Evolutionary conservation across 2,113 vertebrate species (phyloP), one percentile per base, ranked within the genome.

Genomic region (Serinus canaria): DNA sequence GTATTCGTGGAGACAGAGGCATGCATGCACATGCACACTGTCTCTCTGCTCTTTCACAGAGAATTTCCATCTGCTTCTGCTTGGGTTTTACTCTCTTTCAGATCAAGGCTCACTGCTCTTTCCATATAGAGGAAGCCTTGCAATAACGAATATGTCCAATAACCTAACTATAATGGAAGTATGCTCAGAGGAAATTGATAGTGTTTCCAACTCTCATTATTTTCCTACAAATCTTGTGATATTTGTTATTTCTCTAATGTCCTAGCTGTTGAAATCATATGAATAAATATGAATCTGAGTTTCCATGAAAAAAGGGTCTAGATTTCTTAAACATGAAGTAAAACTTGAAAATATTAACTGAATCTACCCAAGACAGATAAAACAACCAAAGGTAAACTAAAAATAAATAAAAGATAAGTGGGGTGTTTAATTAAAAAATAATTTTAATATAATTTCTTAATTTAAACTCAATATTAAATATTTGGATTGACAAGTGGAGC

Each of bases 161-260:
- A 90, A 72, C n/a, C 64, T 58, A 93, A 91, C 53, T 30, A 66
- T 68, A 86, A 93, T 62, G 56, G 79, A 90, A 95, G 73, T 37
- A 87, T 22, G 63, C 46, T 80, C 53, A 44, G 39, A 93, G 33
- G 43, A 96, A 88, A 93, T 46, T 63, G 87, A 92, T 82, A 76
- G 69, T 44, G 30, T 89, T 82, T 64, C 58, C 90, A 91, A 43
- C 25, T 92, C 25, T 41, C 69, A 47, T 77, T 72, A 90, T 93
- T 93, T 92, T 89, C 80, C 31, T 86, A 91, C 18, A 43, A 83
- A 78, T 91, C 83, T 77, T 80, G 64, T 64, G 64, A 83, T 94
- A 94, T 83, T 94, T 94, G 39, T 68, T 94, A 75, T 94, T 93
- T 90, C 90, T 93, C 79, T 56, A 70, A 94, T 78, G 83, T n/a